Percentiles rank a stretch among this genome's conserved stretches.
Conservation (phyloP, 2,113 vertebrate species). For the Neogale vison region DNA sequence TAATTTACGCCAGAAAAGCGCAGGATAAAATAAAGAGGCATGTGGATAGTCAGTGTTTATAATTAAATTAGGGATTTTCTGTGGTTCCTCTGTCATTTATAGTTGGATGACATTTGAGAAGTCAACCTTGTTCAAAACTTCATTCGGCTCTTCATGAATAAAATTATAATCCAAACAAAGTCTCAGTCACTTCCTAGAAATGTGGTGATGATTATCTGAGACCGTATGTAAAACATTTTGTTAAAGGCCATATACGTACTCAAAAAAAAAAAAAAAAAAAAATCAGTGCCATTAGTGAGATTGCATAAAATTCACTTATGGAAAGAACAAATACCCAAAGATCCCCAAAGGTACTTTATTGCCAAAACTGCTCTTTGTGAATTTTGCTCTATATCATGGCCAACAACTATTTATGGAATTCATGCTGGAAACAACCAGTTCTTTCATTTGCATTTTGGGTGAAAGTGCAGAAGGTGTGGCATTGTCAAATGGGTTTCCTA, state of each 20-base stretch:
- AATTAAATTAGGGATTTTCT: not conserved
- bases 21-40: not conserved
- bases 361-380: not conserved
- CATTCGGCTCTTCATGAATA: not conserved
- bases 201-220: not conserved
- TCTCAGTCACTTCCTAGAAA: not conserved
- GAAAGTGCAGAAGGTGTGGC: not conserved
- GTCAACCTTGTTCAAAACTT: not conserved
- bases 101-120: slow-evolving; percentile 3
- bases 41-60: not conserved
- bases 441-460: not conserved
- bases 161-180: not conserved
- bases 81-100: not conserved
- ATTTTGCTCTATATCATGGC: not conserved
- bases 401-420: not conserved
- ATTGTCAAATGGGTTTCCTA: not conserved
- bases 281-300: not conserved
- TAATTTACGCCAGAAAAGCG: not conserved
- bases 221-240: not conserved
- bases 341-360: not conserved
- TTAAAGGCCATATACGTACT: not conserved
- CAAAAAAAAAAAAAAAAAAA: not conserved
- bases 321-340: not conserved
- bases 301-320: not conserved
- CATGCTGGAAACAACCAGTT: not conserved